A percentile compares a stretch with the other conserved stretches of the same genome.
These are phyloP conservation scores for Archivesica marissinica DNA, from an alignment of 1,140 invertebrate species.

Conservation along the genomic window DNA sequence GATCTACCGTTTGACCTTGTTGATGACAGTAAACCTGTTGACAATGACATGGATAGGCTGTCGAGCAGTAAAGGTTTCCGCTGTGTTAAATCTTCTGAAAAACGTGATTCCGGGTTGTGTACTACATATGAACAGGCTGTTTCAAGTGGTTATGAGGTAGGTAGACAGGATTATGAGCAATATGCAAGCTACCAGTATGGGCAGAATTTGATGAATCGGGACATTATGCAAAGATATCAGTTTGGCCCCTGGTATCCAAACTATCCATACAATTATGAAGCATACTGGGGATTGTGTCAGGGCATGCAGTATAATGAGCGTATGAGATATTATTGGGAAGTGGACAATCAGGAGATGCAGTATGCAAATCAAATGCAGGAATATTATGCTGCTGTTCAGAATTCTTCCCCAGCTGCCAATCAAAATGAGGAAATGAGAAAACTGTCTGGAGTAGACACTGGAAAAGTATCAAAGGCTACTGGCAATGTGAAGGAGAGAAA, in stretches of 20 bases:
- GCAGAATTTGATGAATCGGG: not conserved
- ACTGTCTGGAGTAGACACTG: not conserved
- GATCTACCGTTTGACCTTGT: slow-evolving; percentile 20
- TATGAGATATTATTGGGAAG: slow-evolving; percentile 13
- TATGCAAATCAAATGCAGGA: not conserved
- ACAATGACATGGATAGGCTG: not conserved
- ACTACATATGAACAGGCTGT: not conserved
- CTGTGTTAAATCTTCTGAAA: not conserved
- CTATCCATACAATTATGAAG: slow-evolving; percentile 24
- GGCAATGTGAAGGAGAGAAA: not conserved
- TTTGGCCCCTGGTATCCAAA: slow-evolving; percentile 1
- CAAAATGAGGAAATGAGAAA: not conserved
- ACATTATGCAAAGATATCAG: not conserved
- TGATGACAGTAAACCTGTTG: slow-evolving; percentile 1
- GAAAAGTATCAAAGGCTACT: not conserved
- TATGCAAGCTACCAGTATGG: slow-evolving; percentile 12
- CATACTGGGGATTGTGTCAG: not conserved
- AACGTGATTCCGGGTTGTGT: not conserved
- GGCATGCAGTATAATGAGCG: not conserved
- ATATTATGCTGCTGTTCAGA: not conserved
- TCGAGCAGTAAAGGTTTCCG: not conserved
- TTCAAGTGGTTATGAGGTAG: not conserved
- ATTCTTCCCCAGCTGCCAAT: not conserved
- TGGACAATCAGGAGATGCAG: not conserved
- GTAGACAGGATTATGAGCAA: not conserved